phyloP scores from a whole-genome alignment of 2,113 vertebrate genomes.

The Argyrosomus japonicus region DNA sequence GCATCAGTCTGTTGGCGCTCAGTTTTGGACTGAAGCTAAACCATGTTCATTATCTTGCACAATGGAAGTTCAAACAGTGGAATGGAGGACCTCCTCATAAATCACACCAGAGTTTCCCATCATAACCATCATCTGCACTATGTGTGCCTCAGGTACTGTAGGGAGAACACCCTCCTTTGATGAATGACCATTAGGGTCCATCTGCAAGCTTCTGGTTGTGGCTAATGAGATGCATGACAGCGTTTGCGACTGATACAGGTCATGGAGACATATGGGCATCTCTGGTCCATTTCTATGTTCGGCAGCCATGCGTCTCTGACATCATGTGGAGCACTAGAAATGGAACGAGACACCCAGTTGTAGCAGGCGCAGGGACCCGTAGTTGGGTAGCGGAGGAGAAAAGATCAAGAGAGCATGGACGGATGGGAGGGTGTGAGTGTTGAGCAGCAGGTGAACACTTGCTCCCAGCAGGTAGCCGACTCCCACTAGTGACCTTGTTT shows the following conservation, averaged over 20 bases:
- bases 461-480: conserved; percentile 57
- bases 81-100: conserved; percentile 43
- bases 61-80: neutral
- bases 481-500: conserved; percentile 70
- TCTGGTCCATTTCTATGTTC: conserved; percentile 51
- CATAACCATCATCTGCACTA: conserved; percentile 37
- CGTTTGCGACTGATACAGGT: conserved; percentile 67
- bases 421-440: conserved; percentile 7
- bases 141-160: conserved; percentile 37
- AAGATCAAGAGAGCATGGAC: neutral
- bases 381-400: neutral
- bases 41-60: conserved; percentile 23
- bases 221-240: conserved; percentile 74
- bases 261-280: conserved; percentile 71
- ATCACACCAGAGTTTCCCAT: conserved; percentile 51
- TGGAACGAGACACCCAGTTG: conserved; percentile 36
- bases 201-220: conserved; percentile 39
- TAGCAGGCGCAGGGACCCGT: neutral
- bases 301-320: conserved; percentile 72
- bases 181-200: conserved; percentile 50
- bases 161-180: conserved; percentile 57
- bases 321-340: conserved; percentile 42
- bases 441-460: conserved; percentile 66
- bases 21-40: conserved; percentile 11
- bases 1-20: conserved; percentile 30